A percentile compares a stretch with the other conserved stretches of the same genome.
Evolutionary conservation across 2,888 invertebrate species (phyloP).

Genomic region (Craniophora ligustri): DNA sequence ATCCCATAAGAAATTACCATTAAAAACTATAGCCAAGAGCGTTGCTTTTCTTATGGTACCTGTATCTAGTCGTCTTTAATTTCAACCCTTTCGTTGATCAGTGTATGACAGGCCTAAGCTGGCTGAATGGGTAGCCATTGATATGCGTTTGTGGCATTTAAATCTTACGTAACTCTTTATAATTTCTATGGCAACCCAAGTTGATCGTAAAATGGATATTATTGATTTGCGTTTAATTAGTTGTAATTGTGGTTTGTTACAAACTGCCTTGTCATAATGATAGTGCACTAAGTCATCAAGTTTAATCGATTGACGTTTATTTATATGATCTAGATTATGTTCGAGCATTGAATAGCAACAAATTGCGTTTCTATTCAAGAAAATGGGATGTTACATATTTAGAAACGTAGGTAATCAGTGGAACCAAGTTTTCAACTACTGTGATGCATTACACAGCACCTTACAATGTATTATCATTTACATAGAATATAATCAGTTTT

Average conservation of each 20-base stretch:
- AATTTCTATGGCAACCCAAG: slow-evolving; percentile 16
- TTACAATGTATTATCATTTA: too few species aligned
- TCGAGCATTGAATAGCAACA: too few species aligned
- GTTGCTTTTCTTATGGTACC: too few species aligned
- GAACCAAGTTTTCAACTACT: too few species aligned
- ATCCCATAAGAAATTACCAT: not conserved
- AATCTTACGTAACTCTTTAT: slow-evolving; percentile 31
- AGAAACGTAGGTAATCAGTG: too few species aligned
- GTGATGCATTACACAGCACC: too few species aligned
- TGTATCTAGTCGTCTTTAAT: not conserved
- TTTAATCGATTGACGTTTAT: slow-evolving; percentile 4
- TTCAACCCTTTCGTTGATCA: not conserved
- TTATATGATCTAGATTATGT: slow-evolving; percentile 16
- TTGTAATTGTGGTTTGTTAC: slow-evolving; percentile 39
- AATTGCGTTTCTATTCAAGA: not conserved
- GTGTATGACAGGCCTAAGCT: not conserved
- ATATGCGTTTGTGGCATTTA: slow-evolving; percentile 40
- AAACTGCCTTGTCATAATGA: slow-evolving; percentile 33
- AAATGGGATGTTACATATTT: too few species aligned
- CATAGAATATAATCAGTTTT: too few species aligned
- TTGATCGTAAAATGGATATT: slow-evolving; percentile 34
- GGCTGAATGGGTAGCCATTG: slow-evolving; percentile 3
- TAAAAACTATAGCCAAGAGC: too few species aligned
- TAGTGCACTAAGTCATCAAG: slow-evolving; percentile 4
- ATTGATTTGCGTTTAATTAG: slow-evolving; percentile 30